Evolutionary conservation across 2,797 vertebrate species (phyloP).

Genomic region (Apodemus agrarius): DNA sequence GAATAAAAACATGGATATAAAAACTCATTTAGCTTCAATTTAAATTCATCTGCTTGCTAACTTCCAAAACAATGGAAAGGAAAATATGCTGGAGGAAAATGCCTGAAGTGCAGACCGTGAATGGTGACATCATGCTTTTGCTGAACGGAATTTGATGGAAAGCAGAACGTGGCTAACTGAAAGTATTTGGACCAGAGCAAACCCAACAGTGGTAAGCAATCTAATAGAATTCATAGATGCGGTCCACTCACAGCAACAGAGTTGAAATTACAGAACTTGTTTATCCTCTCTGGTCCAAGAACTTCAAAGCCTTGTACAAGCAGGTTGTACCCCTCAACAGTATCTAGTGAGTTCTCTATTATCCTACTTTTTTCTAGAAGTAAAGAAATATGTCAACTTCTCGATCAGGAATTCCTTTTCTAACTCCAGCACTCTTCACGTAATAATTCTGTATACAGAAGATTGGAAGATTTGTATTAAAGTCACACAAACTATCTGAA

Average conservation of each 20-base stretch:
- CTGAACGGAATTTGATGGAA: slow-evolving; percentile 68
- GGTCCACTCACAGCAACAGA: slow-evolving; percentile 35
- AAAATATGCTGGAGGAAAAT: slow-evolving; percentile 62
- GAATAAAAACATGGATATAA: slow-evolving; percentile 47
- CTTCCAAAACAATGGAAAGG: slow-evolving; percentile 71
- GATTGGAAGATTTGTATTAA: slow-evolving; percentile 46
- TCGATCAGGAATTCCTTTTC: not conserved
- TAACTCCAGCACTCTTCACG: not conserved
- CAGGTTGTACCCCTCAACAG: not conserved
- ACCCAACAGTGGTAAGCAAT: slow-evolving; percentile 45
- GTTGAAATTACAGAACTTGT: not conserved
- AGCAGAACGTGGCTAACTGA: slow-evolving; percentile 62
- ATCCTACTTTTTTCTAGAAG: slow-evolving; percentile 1
- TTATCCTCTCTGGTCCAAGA: slow-evolving; percentile 20
- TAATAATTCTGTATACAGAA: slow-evolving; percentile 21
- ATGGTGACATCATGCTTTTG: slow-evolving; percentile 59
- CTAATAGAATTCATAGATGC: slow-evolving; percentile 31
- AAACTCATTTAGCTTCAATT: slow-evolving; percentile 57
- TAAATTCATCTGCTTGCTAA: slow-evolving; percentile 65
- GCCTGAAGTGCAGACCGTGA: slow-evolving; percentile 62
- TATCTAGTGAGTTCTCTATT: not conserved
- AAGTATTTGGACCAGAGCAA: slow-evolving; percentile 53
- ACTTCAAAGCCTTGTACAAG: not conserved
- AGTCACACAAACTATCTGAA: not conserved
- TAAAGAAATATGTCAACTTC: not conserved